phyloP scores from a whole-genome alignment of 2,113 vertebrate genomes.

The Halcyon senegalensis region DNA sequence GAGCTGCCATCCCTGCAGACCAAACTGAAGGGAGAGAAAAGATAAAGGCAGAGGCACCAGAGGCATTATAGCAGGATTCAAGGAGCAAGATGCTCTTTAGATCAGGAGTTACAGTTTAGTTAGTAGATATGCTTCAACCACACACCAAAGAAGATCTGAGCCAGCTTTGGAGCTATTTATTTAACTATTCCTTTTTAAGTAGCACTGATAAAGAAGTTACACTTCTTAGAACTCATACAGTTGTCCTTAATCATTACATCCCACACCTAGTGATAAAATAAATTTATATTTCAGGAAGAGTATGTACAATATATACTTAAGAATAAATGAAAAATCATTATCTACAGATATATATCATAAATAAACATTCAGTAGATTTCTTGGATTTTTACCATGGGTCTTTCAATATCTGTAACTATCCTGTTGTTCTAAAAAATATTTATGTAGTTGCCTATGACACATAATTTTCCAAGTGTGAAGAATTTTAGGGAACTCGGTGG shows the following conservation, averaged over 20 bases:
- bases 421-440: not conserved
- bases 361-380: not conserved
- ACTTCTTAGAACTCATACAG: not conserved
- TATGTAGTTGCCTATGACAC: not conserved
- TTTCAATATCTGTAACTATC: not conserved
- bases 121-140: not conserved
- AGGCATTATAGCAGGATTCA: not conserved
- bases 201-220: not conserved
- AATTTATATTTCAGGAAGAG: not conserved
- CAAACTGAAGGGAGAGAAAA: not conserved
- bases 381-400: not conserved
- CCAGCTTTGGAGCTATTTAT: not conserved
- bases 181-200: slow-evolving; percentile 30
- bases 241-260: not conserved
- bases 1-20: not conserved
- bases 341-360: not conserved
- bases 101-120: not conserved
- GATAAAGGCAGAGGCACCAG: not conserved
- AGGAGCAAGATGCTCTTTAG: not conserved
- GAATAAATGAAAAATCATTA: not conserved
- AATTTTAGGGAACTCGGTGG: not conserved
- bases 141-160: not conserved
- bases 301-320: not conserved
- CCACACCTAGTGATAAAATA: not conserved
- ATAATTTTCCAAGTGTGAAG: not conserved